These are phyloP conservation scores for Lingula anatina DNA, from an alignment of 2,888 invertebrate species.

Conservation along the genomic window DNA sequence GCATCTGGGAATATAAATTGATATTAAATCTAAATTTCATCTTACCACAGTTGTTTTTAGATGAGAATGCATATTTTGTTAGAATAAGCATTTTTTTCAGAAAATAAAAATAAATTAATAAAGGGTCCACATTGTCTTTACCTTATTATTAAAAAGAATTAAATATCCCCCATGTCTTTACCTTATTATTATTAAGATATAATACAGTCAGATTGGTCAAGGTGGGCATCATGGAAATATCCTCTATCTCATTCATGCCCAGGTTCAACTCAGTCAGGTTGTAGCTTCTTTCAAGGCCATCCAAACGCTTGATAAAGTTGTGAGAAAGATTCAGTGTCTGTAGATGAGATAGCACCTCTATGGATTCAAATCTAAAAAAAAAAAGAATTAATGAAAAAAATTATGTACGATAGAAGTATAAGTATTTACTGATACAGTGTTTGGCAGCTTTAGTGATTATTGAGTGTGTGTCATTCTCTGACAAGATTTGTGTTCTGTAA, in stretches of 20 bases:
- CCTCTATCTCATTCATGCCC: constrained; percentile 33
- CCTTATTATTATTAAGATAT: constrained; percentile 39
- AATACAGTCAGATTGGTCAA: constrained; percentile 28
- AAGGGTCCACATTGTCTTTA: no score
- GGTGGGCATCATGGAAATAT: constrained; percentile 32
- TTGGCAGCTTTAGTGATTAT: not conserved
- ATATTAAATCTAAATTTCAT: no score
- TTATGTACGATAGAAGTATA: not conserved
- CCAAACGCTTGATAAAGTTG: constrained; percentile 29
- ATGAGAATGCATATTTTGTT: no score
- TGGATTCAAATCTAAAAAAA: constrained; percentile 27
- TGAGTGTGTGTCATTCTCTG: not conserved
- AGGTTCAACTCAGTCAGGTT: constrained; percentile 31
- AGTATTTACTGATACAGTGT: not conserved
- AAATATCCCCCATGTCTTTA: constrained; percentile 6
- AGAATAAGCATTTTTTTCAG: no score
- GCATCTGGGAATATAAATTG: no score
- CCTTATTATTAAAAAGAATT: no score
- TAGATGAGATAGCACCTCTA: constrained; percentile 30
- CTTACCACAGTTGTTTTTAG: no score
- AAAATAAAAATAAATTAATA: no score
- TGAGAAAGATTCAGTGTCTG: constrained; percentile 34
- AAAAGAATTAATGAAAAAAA: not conserved
- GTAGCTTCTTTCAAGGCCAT: constrained; percentile 19
- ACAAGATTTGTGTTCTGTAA: not conserved